Evolutionary conservation across 30 jellyfish, hydroid and myxozoan species (phyloP).

Genomic region (Hydra vulgaris): DNA sequence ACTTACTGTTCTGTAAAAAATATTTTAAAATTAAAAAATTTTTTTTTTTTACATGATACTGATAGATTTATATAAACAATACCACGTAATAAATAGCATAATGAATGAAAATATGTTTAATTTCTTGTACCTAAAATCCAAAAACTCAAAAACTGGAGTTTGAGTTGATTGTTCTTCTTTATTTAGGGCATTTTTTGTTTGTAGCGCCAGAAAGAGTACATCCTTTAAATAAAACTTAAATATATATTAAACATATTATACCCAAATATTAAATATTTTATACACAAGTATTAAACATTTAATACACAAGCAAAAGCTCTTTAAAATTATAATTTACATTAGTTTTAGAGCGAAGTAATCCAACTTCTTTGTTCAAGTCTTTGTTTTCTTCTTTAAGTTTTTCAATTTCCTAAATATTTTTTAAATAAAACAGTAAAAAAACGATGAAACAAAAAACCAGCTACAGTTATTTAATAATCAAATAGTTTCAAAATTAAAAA

Average conservation of each 20-base stretch:
- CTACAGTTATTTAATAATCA: too few species aligned
- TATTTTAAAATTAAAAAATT: too few species aligned
- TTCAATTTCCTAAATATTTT: slow-evolving; percentile 8
- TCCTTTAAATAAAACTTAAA: neutral
- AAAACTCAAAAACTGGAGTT: slow-evolving; percentile 16
- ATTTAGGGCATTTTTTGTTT: slow-evolving; percentile 20
- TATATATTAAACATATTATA: neutral
- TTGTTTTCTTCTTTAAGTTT: slow-evolving; percentile 31
- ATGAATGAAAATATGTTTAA: too few species aligned
- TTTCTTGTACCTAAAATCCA: slow-evolving; percentile 2
- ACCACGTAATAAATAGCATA: too few species aligned
- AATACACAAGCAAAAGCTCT: neutral
- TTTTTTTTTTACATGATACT: too few species aligned
- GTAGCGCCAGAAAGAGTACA: slow-evolving; percentile 21
- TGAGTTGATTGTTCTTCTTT: slow-evolving; percentile 28
- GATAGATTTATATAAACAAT: too few species aligned
- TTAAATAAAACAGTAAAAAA: too few species aligned
- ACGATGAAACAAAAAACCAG: too few species aligned
- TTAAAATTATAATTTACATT: slow-evolving; percentile 9
- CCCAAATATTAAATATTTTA: neutral
- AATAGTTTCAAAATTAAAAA: too few species aligned
- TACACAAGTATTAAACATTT: neutral
- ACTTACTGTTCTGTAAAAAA: too few species aligned
- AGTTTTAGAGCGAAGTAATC: slow-evolving; percentile 25
- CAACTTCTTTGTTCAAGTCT: slow-evolving; percentile 35